Evolutionary conservation across 1,140 invertebrate genomes (phyloP).

Genomic region (Drosophila setifemur): DNA sequence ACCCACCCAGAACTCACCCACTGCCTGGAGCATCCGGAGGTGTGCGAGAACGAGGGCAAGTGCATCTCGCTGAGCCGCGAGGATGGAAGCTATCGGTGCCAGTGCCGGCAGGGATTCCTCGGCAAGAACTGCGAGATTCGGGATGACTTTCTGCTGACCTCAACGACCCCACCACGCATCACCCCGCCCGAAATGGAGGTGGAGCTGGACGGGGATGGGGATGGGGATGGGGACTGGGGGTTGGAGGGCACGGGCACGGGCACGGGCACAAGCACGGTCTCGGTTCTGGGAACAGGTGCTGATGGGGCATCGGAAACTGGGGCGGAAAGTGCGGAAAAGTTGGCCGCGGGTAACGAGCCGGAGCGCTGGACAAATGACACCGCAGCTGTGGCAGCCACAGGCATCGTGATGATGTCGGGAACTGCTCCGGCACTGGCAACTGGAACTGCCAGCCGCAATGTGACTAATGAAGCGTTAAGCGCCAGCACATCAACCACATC

Average conservation of each 20-base stretch:
- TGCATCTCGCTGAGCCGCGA: constrained; percentile 90
- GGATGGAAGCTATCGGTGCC: constrained; percentile 89
- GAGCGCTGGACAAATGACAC: constrained; percentile 47
- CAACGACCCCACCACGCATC: constrained; percentile 81
- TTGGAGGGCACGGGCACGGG: too few relatives aligned
- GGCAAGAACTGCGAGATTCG: constrained; percentile 85
- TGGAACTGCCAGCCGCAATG: constrained; percentile 56
- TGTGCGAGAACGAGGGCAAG: constrained; percentile 90
- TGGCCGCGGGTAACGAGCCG: constrained; percentile 37
- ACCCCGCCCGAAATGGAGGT: constrained; percentile 49
- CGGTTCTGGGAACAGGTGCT: constrained; percentile 1
- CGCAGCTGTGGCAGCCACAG: constrained; percentile 3
- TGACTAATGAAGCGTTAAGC: constrained; percentile 77
- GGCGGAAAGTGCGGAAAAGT: constrained; percentile 20
- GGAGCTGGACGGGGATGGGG: background rate
- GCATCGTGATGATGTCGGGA: constrained; percentile 6
- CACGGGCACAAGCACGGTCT: too few relatives aligned
- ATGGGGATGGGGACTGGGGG: background rate
- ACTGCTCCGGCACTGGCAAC: constrained; percentile 7
- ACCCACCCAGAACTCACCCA: constrained; percentile 87
- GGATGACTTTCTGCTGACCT: constrained; percentile 80
- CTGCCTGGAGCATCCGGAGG: constrained; percentile 88
- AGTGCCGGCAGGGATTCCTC: constrained; percentile 85
- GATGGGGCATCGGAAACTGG: too few relatives aligned
- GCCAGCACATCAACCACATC: constrained; percentile 48